Percentiles rank a stretch among this genome's conserved stretches.
Evolutionary conservation across 2,113 vertebrate genomes (phyloP).

Genomic region (Nyctibius bracteatus): DNA sequence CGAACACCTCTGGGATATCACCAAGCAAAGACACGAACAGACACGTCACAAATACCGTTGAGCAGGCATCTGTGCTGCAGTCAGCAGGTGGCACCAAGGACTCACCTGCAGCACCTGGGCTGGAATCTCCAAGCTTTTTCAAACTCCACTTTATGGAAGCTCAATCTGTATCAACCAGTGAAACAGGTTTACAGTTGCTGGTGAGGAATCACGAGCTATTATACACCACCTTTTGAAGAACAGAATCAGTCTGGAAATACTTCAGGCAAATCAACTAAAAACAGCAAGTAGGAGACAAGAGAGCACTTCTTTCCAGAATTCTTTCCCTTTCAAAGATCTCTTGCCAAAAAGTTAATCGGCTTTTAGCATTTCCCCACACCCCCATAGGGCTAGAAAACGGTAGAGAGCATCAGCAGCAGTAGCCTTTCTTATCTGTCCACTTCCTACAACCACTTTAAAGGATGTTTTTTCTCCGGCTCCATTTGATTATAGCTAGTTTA

Average conservation of each 20-base stretch:
- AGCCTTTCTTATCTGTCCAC: not conserved
- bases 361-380: not conserved
- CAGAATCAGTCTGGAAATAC: not conserved
- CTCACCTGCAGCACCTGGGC: not conserved
- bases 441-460: not conserved
- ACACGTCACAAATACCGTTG: accelerated
- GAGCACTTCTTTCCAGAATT: not conserved
- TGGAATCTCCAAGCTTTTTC: not conserved
- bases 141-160: not conserved
- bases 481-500: not conserved
- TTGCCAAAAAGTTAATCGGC: not conserved
- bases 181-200: not conserved
- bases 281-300: not conserved
- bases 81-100: conserved; percentile 40
- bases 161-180: not conserved
- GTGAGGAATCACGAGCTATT: not conserved
- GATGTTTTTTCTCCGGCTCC: not conserved
- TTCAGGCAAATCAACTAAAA: not conserved
- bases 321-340: not conserved
- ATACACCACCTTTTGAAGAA: not conserved
- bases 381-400: not conserved
- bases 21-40: not conserved
- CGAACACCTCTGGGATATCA: not conserved
- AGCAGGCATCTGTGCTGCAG: not conserved
- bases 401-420: not conserved